Conservation (phyloP, 2,888 invertebrate genomes). For the Ophonus ardosiacus region DNA sequence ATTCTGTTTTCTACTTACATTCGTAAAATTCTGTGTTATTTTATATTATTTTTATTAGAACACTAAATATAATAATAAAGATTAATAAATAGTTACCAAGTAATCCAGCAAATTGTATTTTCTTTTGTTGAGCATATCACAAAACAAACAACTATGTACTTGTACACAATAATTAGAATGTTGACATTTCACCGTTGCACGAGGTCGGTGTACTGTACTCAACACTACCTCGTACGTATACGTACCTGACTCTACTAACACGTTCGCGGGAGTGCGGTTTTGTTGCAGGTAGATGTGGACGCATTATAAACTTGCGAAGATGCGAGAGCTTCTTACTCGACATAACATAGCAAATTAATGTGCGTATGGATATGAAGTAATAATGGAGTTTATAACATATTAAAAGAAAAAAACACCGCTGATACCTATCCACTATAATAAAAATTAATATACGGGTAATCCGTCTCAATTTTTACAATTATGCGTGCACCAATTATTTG, state of each 20-base stretch:
- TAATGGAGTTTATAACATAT: too few species aligned
- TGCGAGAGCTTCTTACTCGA: neutral
- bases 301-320: neutral
- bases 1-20: too few species aligned
- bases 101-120: conserved; percentile 4
- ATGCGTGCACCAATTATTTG: too few species aligned
- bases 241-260: neutral
- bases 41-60: too few species aligned
- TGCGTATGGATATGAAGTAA: too few species aligned
- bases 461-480: too few species aligned
- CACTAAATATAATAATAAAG: neutral
- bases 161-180: conserved; percentile 55
- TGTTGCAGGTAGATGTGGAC: neutral
- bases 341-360: too few species aligned
- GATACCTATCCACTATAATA: too few species aligned
- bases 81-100: conserved; percentile 21
- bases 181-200: conserved; percentile 52
- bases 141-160: conserved; percentile 11
- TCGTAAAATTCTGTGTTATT: too few species aligned
- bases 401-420: too few species aligned
- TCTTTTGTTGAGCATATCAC: neutral
- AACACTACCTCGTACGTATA: neutral
- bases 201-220: conserved; percentile 56
- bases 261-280: neutral
- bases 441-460: too few species aligned